These are phyloP conservation scores for Rhinoderma darwinii DNA, from an alignment of 2,113 vertebrate species.

Conservation along the genomic window DNA sequence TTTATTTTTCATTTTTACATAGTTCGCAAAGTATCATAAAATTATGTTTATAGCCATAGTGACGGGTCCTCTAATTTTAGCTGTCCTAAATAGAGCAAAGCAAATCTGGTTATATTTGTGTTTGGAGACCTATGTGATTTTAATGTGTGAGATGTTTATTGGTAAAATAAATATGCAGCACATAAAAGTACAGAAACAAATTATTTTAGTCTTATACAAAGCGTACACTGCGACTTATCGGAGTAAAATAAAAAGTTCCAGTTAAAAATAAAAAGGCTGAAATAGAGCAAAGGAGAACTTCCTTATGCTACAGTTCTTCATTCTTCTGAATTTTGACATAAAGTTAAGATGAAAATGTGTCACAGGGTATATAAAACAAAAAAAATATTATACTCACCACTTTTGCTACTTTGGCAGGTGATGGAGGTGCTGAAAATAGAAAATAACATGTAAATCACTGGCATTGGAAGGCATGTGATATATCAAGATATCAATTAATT, in stretches of 20 bases:
- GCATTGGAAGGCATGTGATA: background rate
- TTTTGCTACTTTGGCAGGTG: conserved; percentile 93
- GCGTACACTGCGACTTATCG: background rate
- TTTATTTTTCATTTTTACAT: too few relatives aligned
- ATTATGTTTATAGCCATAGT: background rate
- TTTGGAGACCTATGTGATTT: background rate
- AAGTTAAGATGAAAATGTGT: background rate
- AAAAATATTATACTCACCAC: conserved; percentile 79
- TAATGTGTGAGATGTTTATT: background rate
- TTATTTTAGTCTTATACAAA: conserved; percentile 13
- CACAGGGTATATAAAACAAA: background rate
- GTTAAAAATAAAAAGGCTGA: background rate
- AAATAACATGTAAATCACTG: background rate
- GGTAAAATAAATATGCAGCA: background rate
- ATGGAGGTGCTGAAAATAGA: conserved; percentile 84
- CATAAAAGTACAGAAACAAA: background rate
- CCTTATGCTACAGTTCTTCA: background rate
- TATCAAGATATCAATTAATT: background rate
- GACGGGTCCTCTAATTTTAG: background rate
- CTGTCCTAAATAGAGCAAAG: background rate
- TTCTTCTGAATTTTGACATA: background rate
- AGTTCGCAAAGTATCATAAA: background rate
- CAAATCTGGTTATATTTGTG: background rate
- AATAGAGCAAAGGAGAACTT: background rate
- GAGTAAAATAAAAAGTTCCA: background rate